A percentile compares a stretch with the other conserved stretches of the same genome.
Conservation (phyloP, 2,797 vertebrate genomes). For the Gouania willdenowi region DNA sequence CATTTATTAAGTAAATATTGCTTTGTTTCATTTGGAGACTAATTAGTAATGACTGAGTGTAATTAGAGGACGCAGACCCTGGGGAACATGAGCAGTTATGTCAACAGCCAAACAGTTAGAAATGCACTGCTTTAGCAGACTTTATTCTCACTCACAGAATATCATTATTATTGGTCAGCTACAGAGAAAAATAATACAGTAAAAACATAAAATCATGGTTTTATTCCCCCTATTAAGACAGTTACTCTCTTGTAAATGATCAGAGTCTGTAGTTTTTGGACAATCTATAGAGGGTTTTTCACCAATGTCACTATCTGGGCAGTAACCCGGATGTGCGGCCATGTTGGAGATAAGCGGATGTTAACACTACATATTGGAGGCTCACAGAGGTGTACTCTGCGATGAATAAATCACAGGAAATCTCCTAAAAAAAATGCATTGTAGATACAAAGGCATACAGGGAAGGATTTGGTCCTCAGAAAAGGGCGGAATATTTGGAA, state of each 20-base stretch:
- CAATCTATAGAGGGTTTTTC: too few species aligned
- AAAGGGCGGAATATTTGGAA: too few species aligned
- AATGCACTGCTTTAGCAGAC: conserved; percentile 17
- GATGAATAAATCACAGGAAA: too few species aligned
- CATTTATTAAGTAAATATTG: conserved; percentile 32
- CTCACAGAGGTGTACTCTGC: too few species aligned
- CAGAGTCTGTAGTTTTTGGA: too few species aligned
- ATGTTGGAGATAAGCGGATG: too few species aligned
- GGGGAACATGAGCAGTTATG: conserved; percentile 47
- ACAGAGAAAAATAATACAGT: background rate
- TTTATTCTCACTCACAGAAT: background rate
- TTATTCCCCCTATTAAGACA: background rate
- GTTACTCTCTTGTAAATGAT: background rate
- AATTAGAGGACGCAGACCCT: conserved; percentile 56
- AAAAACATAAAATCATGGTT: background rate
- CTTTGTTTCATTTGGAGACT: conserved; percentile 44
- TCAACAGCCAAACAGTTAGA: conserved; percentile 60
- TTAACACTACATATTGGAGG: too few species aligned
- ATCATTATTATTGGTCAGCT: background rate
- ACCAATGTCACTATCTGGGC: too few species aligned
- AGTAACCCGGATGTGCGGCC: too few species aligned
- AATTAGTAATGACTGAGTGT: conserved; percentile 61
- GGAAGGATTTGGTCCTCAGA: too few species aligned
- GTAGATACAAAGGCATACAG: too few species aligned
- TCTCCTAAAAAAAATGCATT: too few species aligned